Evolutionary conservation across 2,113 vertebrate species (phyloP).

Genomic region (Nerophis ophidion): DNA sequence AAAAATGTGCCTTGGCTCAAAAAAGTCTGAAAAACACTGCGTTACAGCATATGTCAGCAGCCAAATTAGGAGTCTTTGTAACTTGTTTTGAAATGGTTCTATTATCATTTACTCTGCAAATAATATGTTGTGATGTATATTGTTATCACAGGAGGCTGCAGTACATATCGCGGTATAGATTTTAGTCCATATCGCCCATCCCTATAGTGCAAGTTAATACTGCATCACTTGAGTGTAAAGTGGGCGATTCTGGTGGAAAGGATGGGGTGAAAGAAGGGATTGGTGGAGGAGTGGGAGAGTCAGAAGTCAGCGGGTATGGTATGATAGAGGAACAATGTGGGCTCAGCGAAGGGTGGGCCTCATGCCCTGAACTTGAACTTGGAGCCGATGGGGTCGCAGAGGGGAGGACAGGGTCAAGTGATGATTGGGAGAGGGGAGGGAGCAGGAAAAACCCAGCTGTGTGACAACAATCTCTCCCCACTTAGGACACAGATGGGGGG

Average conservation of each 20-base stretch:
- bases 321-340: conserved; percentile 20
- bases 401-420: conserved; percentile 43
- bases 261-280: conserved; percentile 6
- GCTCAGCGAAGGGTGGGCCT: conserved; percentile 40
- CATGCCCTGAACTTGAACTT: conserved; percentile 67
- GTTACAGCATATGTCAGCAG: no score
- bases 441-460: conserved; percentile 33
- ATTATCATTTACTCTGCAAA: no score
- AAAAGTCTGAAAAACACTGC: no score
- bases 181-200: no score
- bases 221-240: conserved; percentile 32
- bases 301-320: conserved; percentile 1
- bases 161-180: no score
- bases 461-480: conserved; percentile 33
- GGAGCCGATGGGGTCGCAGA: conserved; percentile 40
- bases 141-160: no score
- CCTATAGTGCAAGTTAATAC: conserved; percentile 1
- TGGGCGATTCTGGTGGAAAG: conserved; percentile 9
- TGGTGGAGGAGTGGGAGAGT: neutral
- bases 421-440: conserved; percentile 15
- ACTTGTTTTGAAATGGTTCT: no score
- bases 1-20: no score
- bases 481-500: conserved; percentile 23
- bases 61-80: no score
- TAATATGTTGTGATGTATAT: no score